A percentile compares a stretch with the other conserved stretches of the same genome.
These are phyloP conservation scores for Tridacna crocea DNA, from an alignment of 2,888 invertebrate species.

Conservation along the genomic window DNA sequence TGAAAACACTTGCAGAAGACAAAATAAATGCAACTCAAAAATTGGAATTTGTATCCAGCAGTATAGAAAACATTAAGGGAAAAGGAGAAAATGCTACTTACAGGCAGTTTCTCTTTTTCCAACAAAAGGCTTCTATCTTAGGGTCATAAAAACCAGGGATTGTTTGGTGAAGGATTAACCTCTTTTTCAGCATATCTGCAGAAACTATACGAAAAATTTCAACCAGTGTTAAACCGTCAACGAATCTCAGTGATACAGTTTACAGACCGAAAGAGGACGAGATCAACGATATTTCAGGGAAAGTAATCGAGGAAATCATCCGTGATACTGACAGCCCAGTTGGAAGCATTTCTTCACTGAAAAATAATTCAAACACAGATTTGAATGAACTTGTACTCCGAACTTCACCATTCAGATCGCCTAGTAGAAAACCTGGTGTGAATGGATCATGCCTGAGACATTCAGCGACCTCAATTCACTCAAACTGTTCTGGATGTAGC, in stretches of 20 bases:
- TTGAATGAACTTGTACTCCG: conserved; percentile 18
- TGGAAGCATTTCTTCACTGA: conserved; percentile 15
- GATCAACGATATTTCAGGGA: conserved; percentile 12
- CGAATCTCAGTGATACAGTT: neutral
- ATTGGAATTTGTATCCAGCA: too few species aligned
- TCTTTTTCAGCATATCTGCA: conserved; percentile 8
- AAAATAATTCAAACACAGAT: conserved; percentile 15
- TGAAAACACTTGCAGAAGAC: too few species aligned
- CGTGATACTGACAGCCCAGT: conserved; percentile 17
- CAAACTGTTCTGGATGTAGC: conserved; percentile 8
- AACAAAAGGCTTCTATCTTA: too few species aligned
- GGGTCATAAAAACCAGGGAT: too few species aligned
- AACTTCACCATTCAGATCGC: conserved; percentile 14
- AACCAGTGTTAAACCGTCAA: conserved; percentile 5
- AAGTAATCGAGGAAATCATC: conserved; percentile 11
- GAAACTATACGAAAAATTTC: conserved; percentile 16
- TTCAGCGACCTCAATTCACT: conserved; percentile 11
- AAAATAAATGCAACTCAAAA: too few species aligned
- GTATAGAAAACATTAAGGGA: too few species aligned
- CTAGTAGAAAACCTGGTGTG: neutral
- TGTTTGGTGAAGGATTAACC: too few species aligned
- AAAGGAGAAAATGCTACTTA: too few species aligned
- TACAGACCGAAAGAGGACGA: conserved; percentile 4
- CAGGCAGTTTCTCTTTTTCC: too few species aligned
- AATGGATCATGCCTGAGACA: conserved; percentile 11